phyloP scores from a whole-genome alignment of 2,113 vertebrate genomes.

The Strix uralensis region DNA sequence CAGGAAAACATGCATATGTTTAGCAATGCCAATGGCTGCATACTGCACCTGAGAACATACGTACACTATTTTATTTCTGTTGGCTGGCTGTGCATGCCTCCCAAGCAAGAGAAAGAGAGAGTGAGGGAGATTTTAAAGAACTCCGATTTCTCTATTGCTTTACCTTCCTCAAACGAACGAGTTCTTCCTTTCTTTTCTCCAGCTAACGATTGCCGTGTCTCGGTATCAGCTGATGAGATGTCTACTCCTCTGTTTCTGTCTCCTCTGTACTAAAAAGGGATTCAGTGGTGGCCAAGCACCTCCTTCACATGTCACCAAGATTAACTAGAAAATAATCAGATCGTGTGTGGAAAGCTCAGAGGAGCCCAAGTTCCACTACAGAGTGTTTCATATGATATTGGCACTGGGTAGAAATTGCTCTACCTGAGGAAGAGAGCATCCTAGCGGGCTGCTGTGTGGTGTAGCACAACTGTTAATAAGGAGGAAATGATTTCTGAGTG shows the following conservation, averaged over 20 bases:
- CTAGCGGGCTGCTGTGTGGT: neutral
- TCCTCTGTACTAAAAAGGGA: neutral
- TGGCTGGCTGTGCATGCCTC: neutral
- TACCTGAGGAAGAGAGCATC: neutral
- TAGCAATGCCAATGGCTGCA: neutral
- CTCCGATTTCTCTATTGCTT: neutral
- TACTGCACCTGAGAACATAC: neutral
- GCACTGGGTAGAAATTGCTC: neutral
- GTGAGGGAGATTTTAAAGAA: neutral
- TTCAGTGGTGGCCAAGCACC: neutral
- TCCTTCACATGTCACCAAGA: neutral
- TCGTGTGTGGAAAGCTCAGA: neutral
- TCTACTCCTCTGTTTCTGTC: neutral
- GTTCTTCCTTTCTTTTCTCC: neutral
- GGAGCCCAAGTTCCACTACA: neutral
- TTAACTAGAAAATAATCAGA: neutral
- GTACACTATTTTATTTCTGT: neutral
- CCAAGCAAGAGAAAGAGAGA: neutral
- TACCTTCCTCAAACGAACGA: neutral
- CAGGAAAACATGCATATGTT: rapidly evolving
- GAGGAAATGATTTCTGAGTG: neutral
- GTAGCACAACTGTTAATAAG: neutral
- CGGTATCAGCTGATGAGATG: neutral
- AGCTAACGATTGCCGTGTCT: neutral
- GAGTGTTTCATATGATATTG: neutral